These are phyloP conservation scores for Mastomys coucha DNA, from an alignment of 2,113 vertebrate genomes.

Conservation along the genomic window DNA sequence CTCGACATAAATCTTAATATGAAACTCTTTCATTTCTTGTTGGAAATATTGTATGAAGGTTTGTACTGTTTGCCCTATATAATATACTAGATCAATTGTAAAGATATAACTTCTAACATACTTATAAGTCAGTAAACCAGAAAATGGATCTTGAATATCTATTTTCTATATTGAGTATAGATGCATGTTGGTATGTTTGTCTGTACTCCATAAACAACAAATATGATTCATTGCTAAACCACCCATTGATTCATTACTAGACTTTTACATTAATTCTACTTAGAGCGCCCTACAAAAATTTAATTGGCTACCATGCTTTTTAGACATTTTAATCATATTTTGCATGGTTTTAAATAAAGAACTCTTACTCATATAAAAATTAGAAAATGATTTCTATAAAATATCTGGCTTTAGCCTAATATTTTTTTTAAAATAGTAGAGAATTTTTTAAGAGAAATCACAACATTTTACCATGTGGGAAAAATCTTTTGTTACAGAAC, in stretches of 20 bases:
- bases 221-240: constrained; percentile 2
- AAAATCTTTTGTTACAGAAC: constrained; percentile 52
- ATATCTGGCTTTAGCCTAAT: constrained; percentile 36
- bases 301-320: constrained; percentile 32
- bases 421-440: neutral
- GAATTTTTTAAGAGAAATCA: constrained; percentile 24
- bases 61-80: neutral
- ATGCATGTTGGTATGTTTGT: neutral
- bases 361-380: neutral
- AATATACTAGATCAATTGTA: neutral
- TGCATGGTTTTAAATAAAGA: constrained; percentile 13
- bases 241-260: neutral
- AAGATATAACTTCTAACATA: neutral
- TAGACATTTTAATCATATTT: constrained; percentile 50
- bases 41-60: neutral
- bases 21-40: neutral
- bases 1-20: constrained; percentile 16
- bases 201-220: neutral
- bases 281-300: neutral
- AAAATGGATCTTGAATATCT: constrained; percentile 47
- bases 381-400: constrained; percentile 42
- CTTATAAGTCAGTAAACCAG: constrained; percentile 23
- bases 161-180: constrained; percentile 11
- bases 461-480: constrained; percentile 55
- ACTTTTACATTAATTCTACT: constrained; percentile 30